These are phyloP conservation scores for Ylistrum balloti DNA, from an alignment of 1,140 invertebrate species.

Conservation along the genomic window DNA sequence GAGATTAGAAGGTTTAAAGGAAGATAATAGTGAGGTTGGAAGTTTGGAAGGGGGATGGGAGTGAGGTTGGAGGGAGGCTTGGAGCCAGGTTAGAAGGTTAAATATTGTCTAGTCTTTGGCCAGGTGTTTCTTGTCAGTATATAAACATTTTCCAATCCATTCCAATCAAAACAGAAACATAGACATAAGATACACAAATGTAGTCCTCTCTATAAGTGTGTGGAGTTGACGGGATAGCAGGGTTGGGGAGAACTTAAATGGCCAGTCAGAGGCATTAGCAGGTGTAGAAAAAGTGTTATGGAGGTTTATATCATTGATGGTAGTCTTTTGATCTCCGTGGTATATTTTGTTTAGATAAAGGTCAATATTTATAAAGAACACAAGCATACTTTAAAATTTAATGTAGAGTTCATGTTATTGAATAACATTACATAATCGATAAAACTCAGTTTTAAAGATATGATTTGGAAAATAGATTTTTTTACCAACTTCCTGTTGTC, in stretches of 20 bases:
- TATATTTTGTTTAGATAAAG: constrained; percentile 16
- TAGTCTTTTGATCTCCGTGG: neutral
- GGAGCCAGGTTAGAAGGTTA: too few relatives aligned
- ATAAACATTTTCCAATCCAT: neutral
- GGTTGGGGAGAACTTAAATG: neutral
- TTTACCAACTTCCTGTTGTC: neutral
- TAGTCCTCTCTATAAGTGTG: neutral
- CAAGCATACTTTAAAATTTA: neutral
- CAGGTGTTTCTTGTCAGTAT: neutral
- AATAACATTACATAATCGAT: neutral
- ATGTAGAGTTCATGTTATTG: neutral
- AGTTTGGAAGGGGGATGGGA: too few relatives aligned
- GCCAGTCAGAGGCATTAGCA: neutral
- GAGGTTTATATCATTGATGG: neutral
- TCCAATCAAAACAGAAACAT: neutral
- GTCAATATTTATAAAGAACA: constrained; percentile 21
- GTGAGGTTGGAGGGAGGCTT: too few relatives aligned
- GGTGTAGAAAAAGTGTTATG: neutral
- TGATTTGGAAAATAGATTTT: neutral
- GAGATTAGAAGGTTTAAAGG: too few relatives aligned
- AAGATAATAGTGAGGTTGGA: too few relatives aligned
- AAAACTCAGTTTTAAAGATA: neutral
- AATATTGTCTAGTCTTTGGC: too few relatives aligned
- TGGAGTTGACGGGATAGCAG: neutral
- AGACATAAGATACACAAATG: neutral